Evolutionary conservation across 2,797 vertebrate genomes (phyloP).

Genomic region (Acropternis orthonyx): DNA sequence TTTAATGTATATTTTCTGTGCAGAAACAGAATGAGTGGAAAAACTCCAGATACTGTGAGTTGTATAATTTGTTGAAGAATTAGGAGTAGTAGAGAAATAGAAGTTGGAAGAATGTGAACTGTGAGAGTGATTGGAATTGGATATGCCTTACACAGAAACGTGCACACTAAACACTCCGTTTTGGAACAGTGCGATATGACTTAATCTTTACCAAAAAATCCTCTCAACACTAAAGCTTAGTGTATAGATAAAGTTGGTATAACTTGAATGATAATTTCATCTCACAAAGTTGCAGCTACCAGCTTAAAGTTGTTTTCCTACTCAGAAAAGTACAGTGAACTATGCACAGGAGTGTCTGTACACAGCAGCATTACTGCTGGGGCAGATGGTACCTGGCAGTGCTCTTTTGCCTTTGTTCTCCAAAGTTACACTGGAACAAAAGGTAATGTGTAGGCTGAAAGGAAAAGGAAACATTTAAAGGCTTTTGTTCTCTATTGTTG

Average conservation of each 20-base stretch:
- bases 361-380: neutral
- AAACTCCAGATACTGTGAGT: neutral
- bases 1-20: neutral
- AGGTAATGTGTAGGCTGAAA: neutral
- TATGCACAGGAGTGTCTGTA: accelerated
- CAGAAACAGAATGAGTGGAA: neutral
- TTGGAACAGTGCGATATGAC: neutral
- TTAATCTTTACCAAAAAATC: neutral
- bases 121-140: neutral
- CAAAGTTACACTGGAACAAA: neutral
- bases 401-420: neutral
- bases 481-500: neutral
- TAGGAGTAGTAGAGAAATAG: neutral
- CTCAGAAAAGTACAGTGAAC: neutral
- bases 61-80: neutral
- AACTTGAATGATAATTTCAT: neutral
- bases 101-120: neutral
- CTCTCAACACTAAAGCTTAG: neutral
- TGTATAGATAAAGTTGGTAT: neutral
- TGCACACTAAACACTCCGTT: neutral
- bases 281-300: accelerated
- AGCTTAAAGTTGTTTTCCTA: neutral
- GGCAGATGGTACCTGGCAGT: neutral
- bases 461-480: neutral
- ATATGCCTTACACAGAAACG: neutral